Evolutionary conservation across 2,888 invertebrate genomes (phyloP).

Genomic region (Altica lythri): DNA sequence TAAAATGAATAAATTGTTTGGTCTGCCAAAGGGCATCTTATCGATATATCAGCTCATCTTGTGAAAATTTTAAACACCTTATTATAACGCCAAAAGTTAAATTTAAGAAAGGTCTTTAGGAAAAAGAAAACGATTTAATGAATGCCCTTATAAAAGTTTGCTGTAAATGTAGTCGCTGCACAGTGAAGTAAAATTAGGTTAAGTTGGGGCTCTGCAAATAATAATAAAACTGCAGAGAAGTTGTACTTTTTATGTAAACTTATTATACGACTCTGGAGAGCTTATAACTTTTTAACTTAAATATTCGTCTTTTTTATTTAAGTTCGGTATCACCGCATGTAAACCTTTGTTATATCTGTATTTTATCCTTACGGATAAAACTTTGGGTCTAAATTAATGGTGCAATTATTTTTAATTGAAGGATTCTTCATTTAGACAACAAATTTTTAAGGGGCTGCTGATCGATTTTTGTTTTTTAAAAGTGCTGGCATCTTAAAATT

Average conservation of each 20-base stretch:
- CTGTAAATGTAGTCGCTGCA: conserved; percentile 34
- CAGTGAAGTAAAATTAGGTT: conserved; percentile 35
- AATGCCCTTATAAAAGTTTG: conserved; percentile 35
- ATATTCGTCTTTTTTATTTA: conserved; percentile 39
- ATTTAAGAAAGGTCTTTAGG: conserved; percentile 28
- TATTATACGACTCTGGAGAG: conserved; percentile 33
- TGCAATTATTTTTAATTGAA: conserved; percentile 29
- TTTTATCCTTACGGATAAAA: conserved; percentile 25
- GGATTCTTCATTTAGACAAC: conserved; percentile 18
- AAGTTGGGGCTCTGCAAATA: conserved; percentile 37
- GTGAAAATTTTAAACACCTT: too few relatives aligned
- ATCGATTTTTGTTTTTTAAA: too few relatives aligned
- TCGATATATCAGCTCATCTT: too few relatives aligned
- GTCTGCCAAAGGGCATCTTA: too few relatives aligned
- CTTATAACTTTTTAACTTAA: conserved; percentile 38
- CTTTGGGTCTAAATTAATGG: conserved; percentile 27
- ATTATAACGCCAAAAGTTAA: too few relatives aligned
- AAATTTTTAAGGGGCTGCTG: conserved; percentile 11
- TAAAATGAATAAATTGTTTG: too few relatives aligned
- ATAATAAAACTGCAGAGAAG: conserved; percentile 36
- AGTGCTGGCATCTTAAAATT: too few relatives aligned
- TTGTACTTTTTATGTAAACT: conserved; percentile 37
- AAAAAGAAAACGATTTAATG: conserved; percentile 37
- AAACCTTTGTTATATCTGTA: conserved; percentile 28
- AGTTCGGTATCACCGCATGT: conserved; percentile 23